Conservation (phyloP, 2,888 invertebrate species). For the Tenthredo livida region DNA sequence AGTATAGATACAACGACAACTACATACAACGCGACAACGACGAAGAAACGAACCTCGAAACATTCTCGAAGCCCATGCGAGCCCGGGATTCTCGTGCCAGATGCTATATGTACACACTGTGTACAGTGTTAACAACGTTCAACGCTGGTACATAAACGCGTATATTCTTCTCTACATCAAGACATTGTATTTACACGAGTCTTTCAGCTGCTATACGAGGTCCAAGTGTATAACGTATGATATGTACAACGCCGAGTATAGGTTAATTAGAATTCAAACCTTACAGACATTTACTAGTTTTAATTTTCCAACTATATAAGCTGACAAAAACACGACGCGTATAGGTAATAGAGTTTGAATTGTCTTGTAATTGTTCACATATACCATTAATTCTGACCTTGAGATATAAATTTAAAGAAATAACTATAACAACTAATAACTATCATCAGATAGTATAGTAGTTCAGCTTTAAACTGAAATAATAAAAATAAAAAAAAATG, state of each 20-base stretch:
- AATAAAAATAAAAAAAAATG: background rate
- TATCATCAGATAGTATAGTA: too few species aligned
- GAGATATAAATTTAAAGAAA: background rate
- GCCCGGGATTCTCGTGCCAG: conserved; percentile 18
- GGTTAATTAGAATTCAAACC: background rate
- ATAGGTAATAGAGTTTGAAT: background rate
- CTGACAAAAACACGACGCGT: background rate
- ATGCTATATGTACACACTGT: conserved; percentile 31
- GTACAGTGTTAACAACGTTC: background rate
- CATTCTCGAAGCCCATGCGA: conserved; percentile 18
- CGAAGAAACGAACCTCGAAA: conserved; percentile 30
- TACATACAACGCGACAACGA: conserved; percentile 14
- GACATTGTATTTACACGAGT: background rate
- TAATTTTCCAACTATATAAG: background rate
- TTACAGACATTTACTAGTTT: background rate
- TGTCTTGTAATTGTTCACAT: background rate
- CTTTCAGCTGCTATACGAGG: background rate
- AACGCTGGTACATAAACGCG: background rate
- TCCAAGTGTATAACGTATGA: background rate
- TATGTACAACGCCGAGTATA: background rate
- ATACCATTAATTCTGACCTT: background rate
- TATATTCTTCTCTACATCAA: background rate
- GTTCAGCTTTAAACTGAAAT: background rate
- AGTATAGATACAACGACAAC: too few species aligned
- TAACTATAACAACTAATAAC: background rate